Conservation (phyloP, 92 coral and sea anemone species). For the Actinostola sp. region DNA sequence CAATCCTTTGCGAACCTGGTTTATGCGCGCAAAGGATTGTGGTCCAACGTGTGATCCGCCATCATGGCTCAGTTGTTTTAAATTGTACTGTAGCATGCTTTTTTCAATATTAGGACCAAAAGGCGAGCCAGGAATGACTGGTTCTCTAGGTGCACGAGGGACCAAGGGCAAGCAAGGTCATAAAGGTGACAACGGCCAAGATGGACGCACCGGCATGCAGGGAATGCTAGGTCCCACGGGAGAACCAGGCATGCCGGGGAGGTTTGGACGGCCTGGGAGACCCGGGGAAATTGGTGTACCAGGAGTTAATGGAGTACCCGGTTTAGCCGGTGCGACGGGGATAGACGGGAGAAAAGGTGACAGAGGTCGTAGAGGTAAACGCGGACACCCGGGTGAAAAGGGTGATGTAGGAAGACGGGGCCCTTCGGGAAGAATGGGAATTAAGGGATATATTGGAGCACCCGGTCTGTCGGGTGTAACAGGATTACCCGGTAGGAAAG, state of each 20-base stretch:
- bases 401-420: constrained; percentile 27
- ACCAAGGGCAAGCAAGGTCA: constrained; percentile 19
- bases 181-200: constrained; percentile 14
- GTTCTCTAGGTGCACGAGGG: constrained; percentile 14
- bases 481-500: constrained; percentile 34
- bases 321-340: constrained; percentile 33
- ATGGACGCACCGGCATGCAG: constrained; percentile 25
- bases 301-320: constrained; percentile 18
- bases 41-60: no score
- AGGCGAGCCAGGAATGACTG: constrained; percentile 22
- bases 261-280: constrained; percentile 26
- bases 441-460: constrained; percentile 26
- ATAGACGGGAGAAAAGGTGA: constrained; percentile 40
- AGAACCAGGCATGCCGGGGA: constrained; percentile 12
- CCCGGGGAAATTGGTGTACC: constrained; percentile 30
- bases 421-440: constrained; percentile 18
- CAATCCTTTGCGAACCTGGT: no score
- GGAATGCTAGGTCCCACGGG: constrained; percentile 25
- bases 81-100: no score
- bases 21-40: no score
- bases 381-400: constrained; percentile 23
- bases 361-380: constrained; percentile 30
- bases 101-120: constrained; percentile 20
- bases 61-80: no score
- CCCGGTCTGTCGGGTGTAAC: constrained; percentile 27